These are phyloP conservation scores for Antheraea yamamai DNA, from an alignment of 2,888 invertebrate genomes.

Conservation along the genomic window DNA sequence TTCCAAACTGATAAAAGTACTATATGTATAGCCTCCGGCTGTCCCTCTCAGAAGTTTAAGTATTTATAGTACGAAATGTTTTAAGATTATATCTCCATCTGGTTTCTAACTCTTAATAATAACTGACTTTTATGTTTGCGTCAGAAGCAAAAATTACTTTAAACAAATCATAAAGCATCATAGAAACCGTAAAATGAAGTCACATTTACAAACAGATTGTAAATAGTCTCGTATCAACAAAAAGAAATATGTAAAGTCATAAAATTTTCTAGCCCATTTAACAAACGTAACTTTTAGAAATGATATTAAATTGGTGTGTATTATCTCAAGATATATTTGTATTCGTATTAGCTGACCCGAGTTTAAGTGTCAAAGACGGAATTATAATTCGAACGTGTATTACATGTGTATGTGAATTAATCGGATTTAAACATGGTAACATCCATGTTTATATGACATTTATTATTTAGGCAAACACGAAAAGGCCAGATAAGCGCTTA, in stretches of 20 bases:
- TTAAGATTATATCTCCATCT: neutral
- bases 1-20: neutral
- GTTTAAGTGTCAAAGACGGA: neutral
- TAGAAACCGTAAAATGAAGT: neutral
- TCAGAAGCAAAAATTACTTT: slow-evolving; percentile 2
- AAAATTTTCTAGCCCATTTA: neutral
- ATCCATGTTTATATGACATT: slow-evolving; percentile 23
- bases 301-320: neutral
- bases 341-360: neutral
- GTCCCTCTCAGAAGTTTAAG: neutral
- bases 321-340: neutral
- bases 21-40: neutral
- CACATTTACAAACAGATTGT: neutral
- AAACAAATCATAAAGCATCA: slow-evolving; percentile 8
- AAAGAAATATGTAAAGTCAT: neutral
- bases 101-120: neutral
- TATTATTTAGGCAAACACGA: slow-evolving; percentile 19
- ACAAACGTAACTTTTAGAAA: neutral
- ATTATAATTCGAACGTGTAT: slow-evolving; percentile 11
- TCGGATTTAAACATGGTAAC: slow-evolving; percentile 23
- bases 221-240: neutral
- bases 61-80: neutral
- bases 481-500: slow-evolving; percentile 8
- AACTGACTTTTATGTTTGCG: neutral
- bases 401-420: slow-evolving; percentile 20